These are phyloP conservation scores for Meliscaeva auricollis DNA, from an alignment of 2,888 invertebrate genomes.

Conservation along the genomic window DNA sequence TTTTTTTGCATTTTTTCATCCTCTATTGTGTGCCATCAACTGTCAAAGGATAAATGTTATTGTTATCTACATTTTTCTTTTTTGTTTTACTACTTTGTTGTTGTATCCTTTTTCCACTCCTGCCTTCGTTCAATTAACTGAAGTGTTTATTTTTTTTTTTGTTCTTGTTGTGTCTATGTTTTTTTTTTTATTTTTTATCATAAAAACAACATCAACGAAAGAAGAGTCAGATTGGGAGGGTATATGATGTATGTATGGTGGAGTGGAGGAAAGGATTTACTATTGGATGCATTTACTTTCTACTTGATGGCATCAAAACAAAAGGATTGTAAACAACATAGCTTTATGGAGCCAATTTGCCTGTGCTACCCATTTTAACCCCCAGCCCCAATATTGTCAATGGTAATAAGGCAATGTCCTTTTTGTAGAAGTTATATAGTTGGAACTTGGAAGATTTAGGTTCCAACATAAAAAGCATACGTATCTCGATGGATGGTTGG, in stretches of 20 bases:
- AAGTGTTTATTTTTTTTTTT: slow-evolving; percentile 60
- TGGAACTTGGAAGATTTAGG: not conserved
- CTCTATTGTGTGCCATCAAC: slow-evolving; percentile 44
- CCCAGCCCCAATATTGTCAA: not conserved
- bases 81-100: not conserved
- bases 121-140: slow-evolving; percentile 64
- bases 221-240: not conserved
- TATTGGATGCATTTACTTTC: slow-evolving; percentile 15
- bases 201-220: slow-evolving; percentile 25
- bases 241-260: not conserved
- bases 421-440: slow-evolving; percentile 3
- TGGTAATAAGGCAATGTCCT: slow-evolving; percentile 33
- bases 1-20: slow-evolving; percentile 23
- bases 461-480: not conserved
- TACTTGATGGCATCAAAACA: slow-evolving; percentile 26
- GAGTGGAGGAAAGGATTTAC: slow-evolving; percentile 16
- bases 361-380: slow-evolving; percentile 2
- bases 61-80: slow-evolving; percentile 35
- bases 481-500: not conserved
- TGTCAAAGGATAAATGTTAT: slow-evolving; percentile 66
- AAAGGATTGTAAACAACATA: slow-evolving; percentile 30
- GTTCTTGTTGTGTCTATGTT: not conserved
- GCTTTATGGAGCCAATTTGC: slow-evolving; percentile 13
- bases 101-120: not conserved
- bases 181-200: slow-evolving; percentile 10